Conservation (phyloP, 1,140 invertebrate species). For the Cotesia vestalis region DNA sequence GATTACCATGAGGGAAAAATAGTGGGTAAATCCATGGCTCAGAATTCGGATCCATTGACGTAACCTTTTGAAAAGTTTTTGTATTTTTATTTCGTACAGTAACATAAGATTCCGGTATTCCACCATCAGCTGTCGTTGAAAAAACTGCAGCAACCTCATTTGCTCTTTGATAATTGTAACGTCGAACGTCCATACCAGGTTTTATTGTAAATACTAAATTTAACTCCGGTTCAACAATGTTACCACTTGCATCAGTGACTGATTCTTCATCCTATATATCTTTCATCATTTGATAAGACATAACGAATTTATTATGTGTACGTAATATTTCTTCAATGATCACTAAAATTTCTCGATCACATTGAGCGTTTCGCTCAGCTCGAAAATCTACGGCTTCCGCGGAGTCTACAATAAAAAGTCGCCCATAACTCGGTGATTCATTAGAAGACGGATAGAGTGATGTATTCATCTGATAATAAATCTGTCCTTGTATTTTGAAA, state of each 20-base stretch:
- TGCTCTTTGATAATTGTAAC: slow-evolving; percentile 21
- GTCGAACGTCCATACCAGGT: slow-evolving; percentile 14
- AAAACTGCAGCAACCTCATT: slow-evolving; percentile 28
- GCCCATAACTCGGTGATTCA: slow-evolving; percentile 16
- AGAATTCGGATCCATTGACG: background rate
- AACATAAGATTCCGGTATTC: slow-evolving; percentile 32
- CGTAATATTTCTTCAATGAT: slow-evolving; percentile 14
- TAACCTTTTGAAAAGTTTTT: background rate
- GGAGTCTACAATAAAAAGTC: slow-evolving; percentile 22
- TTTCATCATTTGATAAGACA: slow-evolving; percentile 25
- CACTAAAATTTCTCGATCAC: slow-evolving; percentile 3
- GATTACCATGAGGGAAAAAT: slow-evolving; percentile 32
- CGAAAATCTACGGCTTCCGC: slow-evolving; percentile 5
- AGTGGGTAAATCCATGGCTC: slow-evolving; percentile 25
- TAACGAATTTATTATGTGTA: slow-evolving; percentile 16
- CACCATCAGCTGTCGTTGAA: slow-evolving; percentile 29
- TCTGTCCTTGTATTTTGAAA: slow-evolving; percentile 26
- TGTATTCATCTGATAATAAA: slow-evolving; percentile 19
- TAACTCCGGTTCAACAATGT: slow-evolving; percentile 27
- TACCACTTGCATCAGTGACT: background rate
- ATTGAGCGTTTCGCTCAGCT: background rate
- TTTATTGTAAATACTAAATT: slow-evolving; percentile 23
- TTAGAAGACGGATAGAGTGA: background rate
- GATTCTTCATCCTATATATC: background rate
- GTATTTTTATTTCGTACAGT: slow-evolving; percentile 25